A percentile compares a stretch with the other conserved stretches of the same genome.
Conservation (phyloP, 2,113 vertebrate species). For the Gracilinanus agilis region DNA sequence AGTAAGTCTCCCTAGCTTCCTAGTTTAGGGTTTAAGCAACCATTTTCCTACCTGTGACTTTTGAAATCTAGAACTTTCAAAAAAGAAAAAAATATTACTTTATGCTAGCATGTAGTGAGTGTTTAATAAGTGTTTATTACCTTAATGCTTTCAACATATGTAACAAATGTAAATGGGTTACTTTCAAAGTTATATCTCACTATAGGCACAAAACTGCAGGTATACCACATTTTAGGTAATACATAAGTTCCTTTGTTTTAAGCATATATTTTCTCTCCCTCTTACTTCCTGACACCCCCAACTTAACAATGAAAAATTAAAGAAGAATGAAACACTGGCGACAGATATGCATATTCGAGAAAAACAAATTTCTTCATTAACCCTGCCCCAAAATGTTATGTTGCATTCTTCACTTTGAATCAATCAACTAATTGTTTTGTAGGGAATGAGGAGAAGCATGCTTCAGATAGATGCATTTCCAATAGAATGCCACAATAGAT, state of each 20-base stretch:
- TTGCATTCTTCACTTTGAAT: not conserved
- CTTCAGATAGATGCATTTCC: not conserved
- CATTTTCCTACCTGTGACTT: constrained; percentile 2
- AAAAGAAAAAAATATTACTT: constrained; percentile 16
- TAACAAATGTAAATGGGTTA: not conserved
- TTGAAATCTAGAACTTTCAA: constrained; percentile 6
- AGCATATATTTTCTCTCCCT: not conserved
- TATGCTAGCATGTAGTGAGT: not conserved
- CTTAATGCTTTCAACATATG: not conserved
- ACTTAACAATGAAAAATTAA: not conserved
- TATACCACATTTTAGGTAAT: not conserved
- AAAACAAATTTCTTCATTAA: not conserved
- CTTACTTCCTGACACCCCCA: not conserved
- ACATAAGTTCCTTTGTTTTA: not conserved
- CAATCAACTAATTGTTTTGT: not conserved
- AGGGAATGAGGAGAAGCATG: not conserved
- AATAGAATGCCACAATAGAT: not conserved
- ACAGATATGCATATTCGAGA: not conserved
- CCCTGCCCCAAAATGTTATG: not conserved
- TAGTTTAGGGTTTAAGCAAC: not conserved
- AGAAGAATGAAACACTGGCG: not conserved
- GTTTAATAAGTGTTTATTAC: not conserved
- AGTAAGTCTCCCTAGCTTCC: not conserved
- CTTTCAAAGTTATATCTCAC: not conserved
- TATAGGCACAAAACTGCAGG: not conserved